Base-by-base conservation (phyloP, 2,888 invertebrate species). In the Eupithecia pulchellata region DNA sequence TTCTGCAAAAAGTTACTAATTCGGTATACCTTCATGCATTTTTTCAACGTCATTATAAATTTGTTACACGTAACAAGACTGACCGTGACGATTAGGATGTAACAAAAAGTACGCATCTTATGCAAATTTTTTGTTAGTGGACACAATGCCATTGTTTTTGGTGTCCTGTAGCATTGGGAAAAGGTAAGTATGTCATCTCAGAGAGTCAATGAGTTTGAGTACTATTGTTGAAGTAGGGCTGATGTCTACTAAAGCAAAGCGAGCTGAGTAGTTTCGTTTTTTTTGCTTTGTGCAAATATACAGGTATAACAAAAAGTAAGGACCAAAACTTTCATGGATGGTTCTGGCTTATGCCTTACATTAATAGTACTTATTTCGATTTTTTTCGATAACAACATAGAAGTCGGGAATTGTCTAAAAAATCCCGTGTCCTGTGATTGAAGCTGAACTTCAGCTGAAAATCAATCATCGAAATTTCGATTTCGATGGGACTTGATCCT, bases 31-130 rank as follows among this genome's bases (percentile, higher is more conserved):
- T 65, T 34, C 55, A 55, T 55, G 32, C 25, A 34, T 55, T 55
- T 55, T 55, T 55, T 36, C 32, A 61, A 55, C 64, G 20, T 27
- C 25, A 27, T 55, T 25, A 55, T 34, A 5, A 34, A 42, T 36
- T 42, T 17, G 34, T 34, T 61, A 61, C 52, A 68, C 55, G 67
- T 52, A n/a, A 61, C 20, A 47, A 39, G 42, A 61, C 27, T 52
- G 63, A 55, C 68, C 62, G 30, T 68, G 61, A 68, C 39, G 36
- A 68, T 36, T 68, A 68, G 68, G 68, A 68, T 58, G 68, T 57
- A 29, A 52, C 36, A 57, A 58, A 58, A 30, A 58, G 57, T 60
- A 32, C 11, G 30, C n/a, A 32, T 60, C 27, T 60, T 60, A 60
- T 60, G 58, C 30, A 9, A 30, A 60, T 20, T 34, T 34, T 61